Evolutionary conservation across 2,797 vertebrate genomes (phyloP).

Genomic region (Mastacembelus armatus): DNA sequence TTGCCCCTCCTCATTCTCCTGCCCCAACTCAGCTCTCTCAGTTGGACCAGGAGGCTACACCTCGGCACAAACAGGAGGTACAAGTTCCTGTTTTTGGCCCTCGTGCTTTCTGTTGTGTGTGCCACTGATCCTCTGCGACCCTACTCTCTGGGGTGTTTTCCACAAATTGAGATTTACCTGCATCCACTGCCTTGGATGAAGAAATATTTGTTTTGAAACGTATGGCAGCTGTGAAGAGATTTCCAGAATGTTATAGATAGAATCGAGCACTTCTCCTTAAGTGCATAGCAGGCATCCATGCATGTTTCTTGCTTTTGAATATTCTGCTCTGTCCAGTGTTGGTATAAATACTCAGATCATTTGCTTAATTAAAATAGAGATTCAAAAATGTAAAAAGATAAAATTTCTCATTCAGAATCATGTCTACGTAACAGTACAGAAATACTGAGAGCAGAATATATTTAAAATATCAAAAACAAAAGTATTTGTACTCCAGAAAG

Average conservation of each 20-base stretch:
- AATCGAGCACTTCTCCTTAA: not conserved
- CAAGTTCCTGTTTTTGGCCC: slow-evolving; percentile 56
- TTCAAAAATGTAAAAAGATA: too few species aligned
- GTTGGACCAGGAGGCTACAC: slow-evolving; percentile 95
- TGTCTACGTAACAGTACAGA: too few species aligned
- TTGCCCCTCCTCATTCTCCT: slow-evolving; percentile 56
- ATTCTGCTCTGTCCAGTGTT: slow-evolving; percentile 3
- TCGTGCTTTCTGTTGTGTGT: slow-evolving; percentile 27
- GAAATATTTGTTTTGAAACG: slow-evolving; percentile 20
- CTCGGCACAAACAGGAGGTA: slow-evolving; percentile 98
- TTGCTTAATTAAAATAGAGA: not conserved
- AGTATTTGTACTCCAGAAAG: not conserved
- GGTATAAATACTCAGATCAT: not conserved
- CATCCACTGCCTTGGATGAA: not conserved
- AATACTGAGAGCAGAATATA: too few species aligned
- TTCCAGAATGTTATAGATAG: not conserved
- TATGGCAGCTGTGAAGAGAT: not conserved
- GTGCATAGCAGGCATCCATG: not conserved
- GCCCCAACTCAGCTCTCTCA: slow-evolving; percentile 84
- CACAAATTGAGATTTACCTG: slow-evolving; percentile 9
- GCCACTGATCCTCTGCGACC: slow-evolving; percentile 10
- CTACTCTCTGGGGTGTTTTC: slow-evolving; percentile 7
- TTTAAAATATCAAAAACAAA: not conserved
- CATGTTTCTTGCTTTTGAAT: not conserved
- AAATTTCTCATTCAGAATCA: too few species aligned